Evolutionary conservation across 2,113 vertebrate species (phyloP).

Genomic region (Chascanopsetta lugubris): DNA sequence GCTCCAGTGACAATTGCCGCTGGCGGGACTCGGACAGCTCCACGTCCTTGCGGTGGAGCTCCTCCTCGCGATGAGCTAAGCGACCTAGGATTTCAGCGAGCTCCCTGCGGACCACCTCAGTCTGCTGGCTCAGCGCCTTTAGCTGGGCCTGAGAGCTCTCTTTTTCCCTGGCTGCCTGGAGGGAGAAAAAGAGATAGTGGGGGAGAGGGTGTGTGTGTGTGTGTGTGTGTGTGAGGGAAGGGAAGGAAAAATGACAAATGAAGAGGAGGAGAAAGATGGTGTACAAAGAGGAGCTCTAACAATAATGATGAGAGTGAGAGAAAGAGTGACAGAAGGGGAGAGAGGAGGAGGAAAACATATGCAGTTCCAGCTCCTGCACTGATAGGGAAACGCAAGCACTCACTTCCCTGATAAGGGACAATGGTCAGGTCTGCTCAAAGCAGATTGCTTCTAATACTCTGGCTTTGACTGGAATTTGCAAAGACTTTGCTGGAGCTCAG

Average conservation of each 20-base stretch:
- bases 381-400: slow-evolving; percentile 70
- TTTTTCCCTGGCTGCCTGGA: slow-evolving; percentile 86
- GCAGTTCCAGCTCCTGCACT: slow-evolving; percentile 59
- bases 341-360: slow-evolving; percentile 60
- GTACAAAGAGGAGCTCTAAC: slow-evolving; percentile 52
- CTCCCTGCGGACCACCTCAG: slow-evolving; percentile 87
- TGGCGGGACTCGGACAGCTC: slow-evolving; percentile 84
- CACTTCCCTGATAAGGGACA: slow-evolving; percentile 72
- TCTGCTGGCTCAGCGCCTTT: slow-evolving; percentile 84
- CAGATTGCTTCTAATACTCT: slow-evolving; percentile 76
- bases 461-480: slow-evolving; percentile 69
- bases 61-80: slow-evolving; percentile 88
- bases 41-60: slow-evolving; percentile 84
- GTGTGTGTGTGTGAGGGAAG: background rate
- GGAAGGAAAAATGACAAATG: slow-evolving; percentile 59
- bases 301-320: slow-evolving; percentile 58
- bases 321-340: slow-evolving; percentile 60
- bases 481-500: slow-evolving; percentile 70
- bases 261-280: slow-evolving; percentile 49
- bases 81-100: slow-evolving; percentile 85
- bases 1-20: slow-evolving; percentile 82
- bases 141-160: slow-evolving; percentile 85
- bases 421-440: slow-evolving; percentile 73
- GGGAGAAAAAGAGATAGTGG: slow-evolving; percentile 12
- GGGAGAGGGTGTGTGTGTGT: background rate